Evolutionary conservation across 37 sponge, comb jelly and placozoan genomes (phyloP).

Genomic region (Spongia lamella): DNA sequence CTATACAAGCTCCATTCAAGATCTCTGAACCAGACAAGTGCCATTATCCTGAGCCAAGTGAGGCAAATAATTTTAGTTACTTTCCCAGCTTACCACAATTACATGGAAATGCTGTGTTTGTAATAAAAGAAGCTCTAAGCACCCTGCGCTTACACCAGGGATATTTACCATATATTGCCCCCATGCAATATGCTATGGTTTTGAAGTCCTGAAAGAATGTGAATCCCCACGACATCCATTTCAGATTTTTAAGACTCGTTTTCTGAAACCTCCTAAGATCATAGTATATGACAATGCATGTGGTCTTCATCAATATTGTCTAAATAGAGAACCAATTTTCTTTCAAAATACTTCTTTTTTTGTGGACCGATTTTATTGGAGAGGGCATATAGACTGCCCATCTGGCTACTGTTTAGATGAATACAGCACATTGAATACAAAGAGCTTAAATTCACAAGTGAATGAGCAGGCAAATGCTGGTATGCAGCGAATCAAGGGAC

Average conservation of each 20-base stretch:
- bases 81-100: too few relatives aligned
- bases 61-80: too few relatives aligned
- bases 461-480: constrained; percentile 18
- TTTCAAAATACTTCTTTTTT: constrained; percentile 3
- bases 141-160: constrained; percentile 11
- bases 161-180: constrained; percentile 7
- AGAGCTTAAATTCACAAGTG: constrained; percentile 12
- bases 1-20: too few relatives aligned
- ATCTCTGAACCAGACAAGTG: too few relatives aligned
- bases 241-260: constrained; percentile 18
- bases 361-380: constrained; percentile 25
- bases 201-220: constrained; percentile 1
- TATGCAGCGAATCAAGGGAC: too few relatives aligned
- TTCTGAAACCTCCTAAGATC: background rate
- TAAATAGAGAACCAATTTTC: constrained; percentile 26
- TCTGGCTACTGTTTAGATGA: constrained; percentile 9
- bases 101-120: constrained; percentile 4
- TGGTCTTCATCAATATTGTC: constrained; percentile 5
- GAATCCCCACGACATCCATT: too few relatives aligned
- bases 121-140: background rate
- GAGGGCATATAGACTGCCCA: constrained; percentile 18
- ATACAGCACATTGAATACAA: constrained; percentile 7
- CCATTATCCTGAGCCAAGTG: too few relatives aligned
- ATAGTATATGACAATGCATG: constrained; percentile 40
- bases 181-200: constrained; percentile 7